These are phyloP conservation scores for Troides helena DNA, from an alignment of 2,888 invertebrate genomes.

Conservation along the genomic window DNA sequence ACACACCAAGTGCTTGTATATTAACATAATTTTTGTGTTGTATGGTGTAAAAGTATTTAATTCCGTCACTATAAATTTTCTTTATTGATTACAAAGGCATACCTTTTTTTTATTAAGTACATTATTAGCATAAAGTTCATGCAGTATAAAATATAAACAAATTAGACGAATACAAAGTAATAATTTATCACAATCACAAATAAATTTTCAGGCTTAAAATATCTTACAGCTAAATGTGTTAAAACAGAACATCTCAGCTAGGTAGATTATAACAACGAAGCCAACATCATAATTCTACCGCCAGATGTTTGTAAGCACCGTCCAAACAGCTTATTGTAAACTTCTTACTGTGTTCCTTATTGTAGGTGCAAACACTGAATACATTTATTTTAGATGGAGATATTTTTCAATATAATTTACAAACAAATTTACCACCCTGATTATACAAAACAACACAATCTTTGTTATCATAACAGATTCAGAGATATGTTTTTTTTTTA, in stretches of 20 bases:
- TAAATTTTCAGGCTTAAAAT: background rate
- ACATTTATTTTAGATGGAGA: background rate
- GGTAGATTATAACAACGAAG: slow-evolving; percentile 6
- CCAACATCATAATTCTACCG: slow-evolving; percentile 13
- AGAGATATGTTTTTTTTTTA: no score
- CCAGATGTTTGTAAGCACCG: slow-evolving; percentile 19
- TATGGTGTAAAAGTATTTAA: no score
- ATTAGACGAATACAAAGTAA: background rate
- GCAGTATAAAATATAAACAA: no score
- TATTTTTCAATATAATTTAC: background rate
- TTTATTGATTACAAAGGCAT: no score
- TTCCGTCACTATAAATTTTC: no score
- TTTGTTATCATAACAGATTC: no score
- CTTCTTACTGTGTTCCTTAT: background rate
- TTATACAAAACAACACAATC: no score
- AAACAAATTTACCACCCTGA: no score
- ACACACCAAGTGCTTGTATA: no score
- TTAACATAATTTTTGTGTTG: no score
- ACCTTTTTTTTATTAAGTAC: no score
- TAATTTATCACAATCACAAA: background rate
- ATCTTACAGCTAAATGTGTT: background rate
- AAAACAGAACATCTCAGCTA: background rate
- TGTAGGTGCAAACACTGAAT: background rate
- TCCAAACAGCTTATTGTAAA: slow-evolving; percentile 8
- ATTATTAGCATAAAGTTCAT: no score